Percentiles rank a stretch among this genome's conserved stretches.
Conservation (phyloP, 1,140 invertebrate species). For the Apis laboriosa region DNA sequence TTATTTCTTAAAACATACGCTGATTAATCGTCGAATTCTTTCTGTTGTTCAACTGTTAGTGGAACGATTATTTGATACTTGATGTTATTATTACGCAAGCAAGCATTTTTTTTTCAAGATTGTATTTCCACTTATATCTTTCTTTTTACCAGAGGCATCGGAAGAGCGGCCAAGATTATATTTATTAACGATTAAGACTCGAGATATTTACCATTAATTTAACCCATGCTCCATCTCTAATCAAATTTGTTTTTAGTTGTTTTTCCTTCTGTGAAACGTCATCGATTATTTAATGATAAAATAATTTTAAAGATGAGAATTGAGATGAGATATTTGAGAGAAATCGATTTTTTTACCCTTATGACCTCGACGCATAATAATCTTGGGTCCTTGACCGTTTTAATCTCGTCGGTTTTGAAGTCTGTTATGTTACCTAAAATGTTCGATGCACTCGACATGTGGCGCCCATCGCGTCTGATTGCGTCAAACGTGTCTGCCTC, state of each 20-base stretch:
- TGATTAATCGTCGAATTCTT: neutral
- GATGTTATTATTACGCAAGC: conserved; percentile 41
- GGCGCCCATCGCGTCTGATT: conserved; percentile 1
- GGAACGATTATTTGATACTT: conserved; percentile 19
- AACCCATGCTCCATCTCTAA: neutral
- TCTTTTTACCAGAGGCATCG: conserved; percentile 56
- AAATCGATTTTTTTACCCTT: conserved; percentile 40
- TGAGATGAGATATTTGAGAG: neutral
- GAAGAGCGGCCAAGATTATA: conserved; percentile 17
- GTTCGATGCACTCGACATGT: neutral
- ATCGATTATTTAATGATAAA: no score
- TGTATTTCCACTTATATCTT: conserved; percentile 52
- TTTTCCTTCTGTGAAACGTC: neutral
- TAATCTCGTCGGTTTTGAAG: conserved; percentile 58
- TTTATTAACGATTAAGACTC: neutral
- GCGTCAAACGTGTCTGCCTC: conserved; percentile 14
- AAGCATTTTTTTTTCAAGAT: conserved; percentile 63
- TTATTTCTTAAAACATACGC: no score
- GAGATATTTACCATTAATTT: neutral
- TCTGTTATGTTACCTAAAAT: conserved; percentile 34
- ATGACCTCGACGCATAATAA: conserved; percentile 26
- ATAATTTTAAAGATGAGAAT: no score
- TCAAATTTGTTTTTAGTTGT: neutral
- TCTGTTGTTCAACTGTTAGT: neutral
- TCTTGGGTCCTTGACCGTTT: conserved; percentile 45